phyloP scores from a whole-genome alignment of 2,888 invertebrate genomes.

The Drosophila formosana region DNA sequence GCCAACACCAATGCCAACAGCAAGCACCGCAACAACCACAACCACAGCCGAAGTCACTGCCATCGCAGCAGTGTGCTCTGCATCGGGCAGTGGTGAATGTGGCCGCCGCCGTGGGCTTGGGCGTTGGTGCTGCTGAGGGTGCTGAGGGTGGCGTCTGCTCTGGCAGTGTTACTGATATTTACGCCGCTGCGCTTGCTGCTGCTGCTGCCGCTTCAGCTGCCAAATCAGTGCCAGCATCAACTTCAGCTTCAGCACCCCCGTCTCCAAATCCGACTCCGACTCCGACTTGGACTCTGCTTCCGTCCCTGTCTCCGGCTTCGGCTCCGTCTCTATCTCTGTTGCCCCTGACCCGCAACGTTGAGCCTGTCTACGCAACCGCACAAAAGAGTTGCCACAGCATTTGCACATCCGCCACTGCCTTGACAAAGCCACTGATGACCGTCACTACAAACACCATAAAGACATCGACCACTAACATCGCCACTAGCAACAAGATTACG shows the following conservation, averaged over 20 bases:
- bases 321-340: slow-evolving; percentile 44
- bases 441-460: slow-evolving; percentile 65
- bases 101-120: slow-evolving; percentile 66
- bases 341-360: slow-evolving; percentile 56
- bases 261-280: slow-evolving; percentile 27
- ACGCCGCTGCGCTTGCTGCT: slow-evolving; percentile 69
- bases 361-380: slow-evolving; percentile 84
- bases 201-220: slow-evolving; percentile 49
- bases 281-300: slow-evolving; percentile 31
- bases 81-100: slow-evolving; percentile 72
- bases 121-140: slow-evolving; percentile 48
- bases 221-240: slow-evolving; percentile 15
- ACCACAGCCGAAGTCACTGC: slow-evolving; percentile 24
- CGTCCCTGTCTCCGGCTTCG: slow-evolving; percentile 38
- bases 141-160: slow-evolving; percentile 32
- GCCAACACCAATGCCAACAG: slow-evolving; percentile 29
- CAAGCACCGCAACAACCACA: slow-evolving; percentile 34
- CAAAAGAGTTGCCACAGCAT: slow-evolving; percentile 80
- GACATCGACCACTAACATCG: slow-evolving; percentile 43
- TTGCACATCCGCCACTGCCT: slow-evolving; percentile 77
- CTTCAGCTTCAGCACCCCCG: slow-evolving; percentile 16
- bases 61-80: slow-evolving; percentile 51
- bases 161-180: slow-evolving; percentile 70
- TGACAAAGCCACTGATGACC: slow-evolving; percentile 79
- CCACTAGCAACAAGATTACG: slow-evolving; percentile 28